Evolutionary conservation across 2,113 vertebrate genomes (phyloP), one percentile per base, ranked within the genome.

Genomic region (Neofelis nebulosa): DNA sequence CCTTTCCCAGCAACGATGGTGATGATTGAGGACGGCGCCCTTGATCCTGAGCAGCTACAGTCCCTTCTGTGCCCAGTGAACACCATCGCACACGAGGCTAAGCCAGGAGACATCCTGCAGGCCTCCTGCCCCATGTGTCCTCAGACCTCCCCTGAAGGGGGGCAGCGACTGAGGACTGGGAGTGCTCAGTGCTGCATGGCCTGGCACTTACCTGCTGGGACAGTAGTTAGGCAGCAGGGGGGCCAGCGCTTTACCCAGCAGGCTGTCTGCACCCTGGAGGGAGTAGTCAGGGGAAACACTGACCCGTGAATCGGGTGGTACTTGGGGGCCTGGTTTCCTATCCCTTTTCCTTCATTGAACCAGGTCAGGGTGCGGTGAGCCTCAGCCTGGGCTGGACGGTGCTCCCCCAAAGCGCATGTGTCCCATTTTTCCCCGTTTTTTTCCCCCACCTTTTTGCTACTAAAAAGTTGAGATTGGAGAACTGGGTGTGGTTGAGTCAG

Each of bases 301-400:
- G 73, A 71, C 69, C 38, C 61, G 87, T 48, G 69, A 55, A n/a
- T 79, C 48, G 13, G 25, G 19, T 66, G 61, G 45, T 66, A 16
- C 78, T 69, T 52, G 23, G 78, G 73, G 41, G 13, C 63, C 65
- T 87, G 80, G 65, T 63, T 66, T 96, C 50, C 92, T 78, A 0
- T 27, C 74, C 81, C 29, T 91, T 84, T 48, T 68, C 33, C 69
- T 94, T 23, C 66, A 14, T 91, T 65, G 94, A 38, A 95, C 78
- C 82, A 83, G 55, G 91, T 83, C 97, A 92, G 16, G 41, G 45
- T 95, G 86, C 76, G 82, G 38, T 69, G 71, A 81, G 66, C 68
- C 61, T 89, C 68, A 19, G 41, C 68, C 74, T 78, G 48, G 63
- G 25, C 48, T 52, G 48, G 27, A 21, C 38, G 74, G 23, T 90